A percentile compares a stretch with the other conserved stretches of the same genome.
These are phyloP conservation scores for Lichenostomus cassidix DNA, from an alignment of 2,113 vertebrate genomes.

Conservation along the genomic window DNA sequence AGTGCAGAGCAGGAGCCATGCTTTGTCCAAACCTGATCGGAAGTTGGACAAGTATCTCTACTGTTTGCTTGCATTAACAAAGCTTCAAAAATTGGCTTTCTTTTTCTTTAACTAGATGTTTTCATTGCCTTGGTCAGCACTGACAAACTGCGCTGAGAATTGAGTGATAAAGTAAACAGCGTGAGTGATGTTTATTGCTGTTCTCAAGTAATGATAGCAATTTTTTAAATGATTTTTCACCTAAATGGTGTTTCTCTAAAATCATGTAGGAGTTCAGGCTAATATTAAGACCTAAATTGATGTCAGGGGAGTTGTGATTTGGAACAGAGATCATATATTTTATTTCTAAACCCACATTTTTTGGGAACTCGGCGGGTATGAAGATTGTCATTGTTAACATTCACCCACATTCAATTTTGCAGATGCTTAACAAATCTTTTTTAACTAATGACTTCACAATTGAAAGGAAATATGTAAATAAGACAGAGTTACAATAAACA, in stretches of 20 bases:
- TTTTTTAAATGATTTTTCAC: conserved; percentile 56
- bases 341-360: conserved; percentile 30
- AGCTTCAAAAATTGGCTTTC: background rate
- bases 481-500: conserved; percentile 11
- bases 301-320: conserved; percentile 31
- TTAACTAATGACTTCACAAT: conserved; percentile 23
- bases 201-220: conserved; percentile 46
- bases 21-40: background rate
- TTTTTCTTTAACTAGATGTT: conserved; percentile 15
- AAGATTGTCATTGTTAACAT: conserved; percentile 9
- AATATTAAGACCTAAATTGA: conserved; percentile 44
- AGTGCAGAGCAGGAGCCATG: background rate
- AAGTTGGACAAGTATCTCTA: background rate
- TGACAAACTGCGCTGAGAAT: background rate
- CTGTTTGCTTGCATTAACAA: background rate
- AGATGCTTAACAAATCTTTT: conserved; percentile 5
- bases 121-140: background rate
- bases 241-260: conserved; percentile 49
- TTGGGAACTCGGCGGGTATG: background rate
- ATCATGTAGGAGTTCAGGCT: conserved; percentile 48
- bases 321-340: conserved; percentile 44
- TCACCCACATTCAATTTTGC: conserved; percentile 17
- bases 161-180: conserved; percentile 52
- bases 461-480: conserved; percentile 35
- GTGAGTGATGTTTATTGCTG: conserved; percentile 42